Base-by-base conservation (phyloP, 2,888 invertebrate species). In the Notodromas monacha region DNA sequence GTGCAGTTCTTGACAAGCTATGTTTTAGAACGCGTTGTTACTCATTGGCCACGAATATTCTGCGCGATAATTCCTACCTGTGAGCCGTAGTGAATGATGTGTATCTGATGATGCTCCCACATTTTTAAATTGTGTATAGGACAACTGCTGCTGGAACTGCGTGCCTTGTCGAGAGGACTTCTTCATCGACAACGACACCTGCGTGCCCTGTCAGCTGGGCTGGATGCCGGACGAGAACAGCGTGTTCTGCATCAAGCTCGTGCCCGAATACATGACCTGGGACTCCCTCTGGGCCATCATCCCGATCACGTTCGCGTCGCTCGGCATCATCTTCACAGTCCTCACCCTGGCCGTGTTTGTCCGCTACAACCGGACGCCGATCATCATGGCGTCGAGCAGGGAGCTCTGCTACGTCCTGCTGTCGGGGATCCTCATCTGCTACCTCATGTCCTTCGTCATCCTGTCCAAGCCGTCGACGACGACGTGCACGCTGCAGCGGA, bases 331-430 rank as follows among this genome's bases (percentile, higher is more conserved):
- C 26, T 50, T 53, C 37, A 62, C 64, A 3, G 42, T 59, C 26
- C 60, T 63, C 42, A 61, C 63, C 3, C 50, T 59, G n/a, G 51
- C 54, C 28, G 60, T 65, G 4, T 67, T 68, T 45, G 51, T 66
- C 28, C 54, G 57, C 42, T 59, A 45, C 43, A 54, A 52, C 38
- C 50, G 51, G 29, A 68, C 68, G 1, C 68, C 68, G 0, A 56
- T 69, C 16, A 67, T 69, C 35, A 68, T 68, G 58, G 70, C 70
- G 2, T 67, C 67, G 0, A 69, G 69, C 1, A 52, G 69, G 8
- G 70, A 70, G 42, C 50, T 72, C 5, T 69, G 69, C 46, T 69
- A 68, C 45, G 63, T 69, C 10, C 55, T 72, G 16, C 49, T 69
- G n/a, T 49, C 54, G 33, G 69, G 69, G 8, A 62, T 69, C 35